A percentile compares a stretch with the other conserved stretches of the same genome.
Conservation (phyloP, 2,888 invertebrate genomes). For the Agapetus fuscipes region DNA sequence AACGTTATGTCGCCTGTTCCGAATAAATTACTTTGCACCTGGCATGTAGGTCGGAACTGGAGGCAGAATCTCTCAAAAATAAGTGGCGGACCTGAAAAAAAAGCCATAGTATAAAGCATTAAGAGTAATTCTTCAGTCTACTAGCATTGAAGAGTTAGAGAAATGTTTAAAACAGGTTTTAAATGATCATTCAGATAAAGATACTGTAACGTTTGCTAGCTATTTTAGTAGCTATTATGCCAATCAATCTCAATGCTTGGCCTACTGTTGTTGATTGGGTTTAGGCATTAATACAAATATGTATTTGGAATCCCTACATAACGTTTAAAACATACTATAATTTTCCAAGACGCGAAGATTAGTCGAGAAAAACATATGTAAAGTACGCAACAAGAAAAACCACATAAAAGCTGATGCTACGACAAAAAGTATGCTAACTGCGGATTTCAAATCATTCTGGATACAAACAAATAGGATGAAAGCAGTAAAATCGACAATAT, state of each 20-base stretch:
- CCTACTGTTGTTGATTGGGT: conserved; percentile 19
- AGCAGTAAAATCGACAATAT: too few relatives aligned
- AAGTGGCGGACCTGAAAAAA: conserved; percentile 17
- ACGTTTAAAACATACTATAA: conserved; percentile 20
- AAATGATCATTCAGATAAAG: conserved; percentile 9
- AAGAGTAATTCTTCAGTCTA: conserved; percentile 11
- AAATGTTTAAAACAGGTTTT: conserved; percentile 5
- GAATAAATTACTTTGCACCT: neutral
- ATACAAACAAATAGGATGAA: too few relatives aligned
- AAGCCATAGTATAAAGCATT: conserved; percentile 19
- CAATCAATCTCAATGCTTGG: conserved; percentile 19
- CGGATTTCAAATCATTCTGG: too few relatives aligned
- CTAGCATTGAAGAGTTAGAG: conserved; percentile 3
- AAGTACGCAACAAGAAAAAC: too few relatives aligned
- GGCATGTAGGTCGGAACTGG: neutral
- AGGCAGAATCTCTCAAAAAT: neutral
- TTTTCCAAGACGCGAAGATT: too few relatives aligned
- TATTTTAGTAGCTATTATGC: conserved; percentile 20
- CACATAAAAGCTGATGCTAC: too few relatives aligned
- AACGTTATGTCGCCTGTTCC: neutral
- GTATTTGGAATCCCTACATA: conserved; percentile 22
- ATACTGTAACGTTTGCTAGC: conserved; percentile 17
- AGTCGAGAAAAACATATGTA: too few relatives aligned
- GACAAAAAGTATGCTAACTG: too few relatives aligned
- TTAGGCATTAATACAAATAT: conserved; percentile 21